phyloP scores from a whole-genome alignment of 2,797 vertebrate species.

The Meriones psammophilus region DNA sequence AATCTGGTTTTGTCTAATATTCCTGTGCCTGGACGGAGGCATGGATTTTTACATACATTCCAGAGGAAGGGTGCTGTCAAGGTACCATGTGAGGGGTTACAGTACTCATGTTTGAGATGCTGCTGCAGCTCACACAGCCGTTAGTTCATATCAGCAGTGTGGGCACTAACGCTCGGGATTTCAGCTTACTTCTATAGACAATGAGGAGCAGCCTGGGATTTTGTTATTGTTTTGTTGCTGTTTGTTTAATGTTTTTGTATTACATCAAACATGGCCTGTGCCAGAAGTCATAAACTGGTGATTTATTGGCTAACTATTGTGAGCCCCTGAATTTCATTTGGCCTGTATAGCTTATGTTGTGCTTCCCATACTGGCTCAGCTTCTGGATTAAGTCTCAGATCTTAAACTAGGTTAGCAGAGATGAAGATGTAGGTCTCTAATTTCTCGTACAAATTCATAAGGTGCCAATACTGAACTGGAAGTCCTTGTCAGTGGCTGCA shows the following conservation, averaged over 20 bases:
- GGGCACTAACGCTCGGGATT: not conserved
- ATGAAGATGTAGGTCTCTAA: conserved; percentile 17
- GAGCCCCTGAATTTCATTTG: not conserved
- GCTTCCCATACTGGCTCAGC: not conserved
- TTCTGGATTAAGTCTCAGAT: not conserved
- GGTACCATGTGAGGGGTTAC: not conserved
- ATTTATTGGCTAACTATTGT: not conserved
- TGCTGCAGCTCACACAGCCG: not conserved
- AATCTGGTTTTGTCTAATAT: not conserved
- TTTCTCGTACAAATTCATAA: not conserved
- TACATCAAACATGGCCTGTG: not conserved
- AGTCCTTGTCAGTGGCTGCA: not conserved
- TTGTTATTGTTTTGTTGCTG: not conserved
- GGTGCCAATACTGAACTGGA: not conserved
- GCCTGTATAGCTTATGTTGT: too few relatives aligned
- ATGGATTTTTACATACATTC: not conserved
- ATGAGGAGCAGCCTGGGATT: not conserved
- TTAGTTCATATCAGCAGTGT: not conserved
- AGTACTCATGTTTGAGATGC: not conserved
- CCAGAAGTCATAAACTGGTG: not conserved
- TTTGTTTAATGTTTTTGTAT: conserved; percentile 11
- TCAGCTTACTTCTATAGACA: not conserved
- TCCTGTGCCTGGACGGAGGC: not conserved
- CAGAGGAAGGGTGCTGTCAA: conserved; percentile 8
- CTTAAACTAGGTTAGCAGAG: not conserved